A percentile compares a stretch with the other conserved stretches of the same genome.
Evolutionary conservation across 2,113 vertebrate species (phyloP).

Genomic region (Rallus limicola): DNA sequence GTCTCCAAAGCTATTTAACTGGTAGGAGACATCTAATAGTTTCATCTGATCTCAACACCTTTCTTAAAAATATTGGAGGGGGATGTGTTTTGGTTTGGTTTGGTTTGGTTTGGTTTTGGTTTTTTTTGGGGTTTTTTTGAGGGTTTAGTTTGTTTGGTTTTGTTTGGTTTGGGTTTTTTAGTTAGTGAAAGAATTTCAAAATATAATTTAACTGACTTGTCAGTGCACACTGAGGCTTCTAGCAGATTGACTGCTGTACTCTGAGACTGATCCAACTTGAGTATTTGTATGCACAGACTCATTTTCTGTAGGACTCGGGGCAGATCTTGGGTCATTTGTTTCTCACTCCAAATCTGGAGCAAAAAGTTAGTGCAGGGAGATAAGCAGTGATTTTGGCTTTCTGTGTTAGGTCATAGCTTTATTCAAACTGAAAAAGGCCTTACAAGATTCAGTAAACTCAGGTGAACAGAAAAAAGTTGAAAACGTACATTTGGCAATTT

Average conservation of each 20-base stretch:
- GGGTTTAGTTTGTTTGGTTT: background rate
- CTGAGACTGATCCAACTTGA: background rate
- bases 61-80: background rate
- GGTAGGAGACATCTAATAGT: background rate
- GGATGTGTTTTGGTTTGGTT: rapidly evolving
- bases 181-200: background rate
- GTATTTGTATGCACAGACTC: background rate
- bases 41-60: background rate
- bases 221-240: background rate
- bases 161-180: rapidly evolving
- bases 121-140: background rate
- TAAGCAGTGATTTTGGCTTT: background rate
- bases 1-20: background rate
- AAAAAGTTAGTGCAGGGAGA: background rate
- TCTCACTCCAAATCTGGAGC: background rate
- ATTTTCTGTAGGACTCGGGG: background rate
- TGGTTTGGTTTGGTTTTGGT: rapidly evolving
- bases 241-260: background rate
- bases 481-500: background rate
- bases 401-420: background rate
- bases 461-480: background rate
- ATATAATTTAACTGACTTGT: background rate
- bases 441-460: rapidly evolving
- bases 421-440: background rate
- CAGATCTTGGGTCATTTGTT: background rate